A percentile compares a stretch with the other conserved stretches of the same genome.
These are phyloP conservation scores for Parotocinclus haroldoi DNA, from an alignment of 2,797 vertebrate species.

Conservation along the genomic window DNA sequence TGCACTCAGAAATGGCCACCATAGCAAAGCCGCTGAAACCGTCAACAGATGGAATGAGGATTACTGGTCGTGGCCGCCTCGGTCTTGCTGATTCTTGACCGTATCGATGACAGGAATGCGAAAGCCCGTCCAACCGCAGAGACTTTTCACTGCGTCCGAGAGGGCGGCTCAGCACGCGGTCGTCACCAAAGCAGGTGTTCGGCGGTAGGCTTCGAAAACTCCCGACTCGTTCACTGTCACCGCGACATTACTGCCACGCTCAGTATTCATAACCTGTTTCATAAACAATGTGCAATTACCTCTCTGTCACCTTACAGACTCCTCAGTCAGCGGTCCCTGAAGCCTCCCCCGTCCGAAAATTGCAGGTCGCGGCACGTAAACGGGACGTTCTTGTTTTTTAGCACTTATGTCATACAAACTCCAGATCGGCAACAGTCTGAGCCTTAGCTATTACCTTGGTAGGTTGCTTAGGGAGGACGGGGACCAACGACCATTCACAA, in stretches of 20 bases:
- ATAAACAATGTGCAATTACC: conserved; percentile 59
- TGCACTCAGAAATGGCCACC: no score
- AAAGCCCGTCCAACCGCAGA: no score
- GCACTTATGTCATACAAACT: conserved; percentile 70
- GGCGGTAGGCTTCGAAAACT: background rate
- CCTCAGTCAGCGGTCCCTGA: conserved; percentile 32
- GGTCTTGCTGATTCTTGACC: no score
- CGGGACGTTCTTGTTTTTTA: conserved; percentile 58
- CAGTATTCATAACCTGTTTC: conserved; percentile 62
- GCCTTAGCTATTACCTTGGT: conserved; percentile 10
- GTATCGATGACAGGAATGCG: no score
- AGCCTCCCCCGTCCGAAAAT: conserved; percentile 20
- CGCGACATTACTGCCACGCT: conserved; percentile 59
- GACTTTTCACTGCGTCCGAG: conserved; percentile 5
- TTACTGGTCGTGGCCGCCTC: no score
- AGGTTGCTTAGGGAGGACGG: conserved; percentile 21
- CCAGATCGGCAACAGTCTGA: conserved; percentile 49
- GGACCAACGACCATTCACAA: conserved; percentile 22
- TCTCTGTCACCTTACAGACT: conserved; percentile 43
- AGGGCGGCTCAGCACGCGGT: background rate
- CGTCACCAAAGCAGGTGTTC: conserved; percentile 14
- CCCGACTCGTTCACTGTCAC: conserved; percentile 40
- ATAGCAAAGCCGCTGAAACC: no score
- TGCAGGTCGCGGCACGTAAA: conserved; percentile 38
- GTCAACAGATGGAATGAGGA: no score